phyloP scores from a whole-genome alignment of 2,113 vertebrate genomes.

The Tragelaphus buxtoni region DNA sequence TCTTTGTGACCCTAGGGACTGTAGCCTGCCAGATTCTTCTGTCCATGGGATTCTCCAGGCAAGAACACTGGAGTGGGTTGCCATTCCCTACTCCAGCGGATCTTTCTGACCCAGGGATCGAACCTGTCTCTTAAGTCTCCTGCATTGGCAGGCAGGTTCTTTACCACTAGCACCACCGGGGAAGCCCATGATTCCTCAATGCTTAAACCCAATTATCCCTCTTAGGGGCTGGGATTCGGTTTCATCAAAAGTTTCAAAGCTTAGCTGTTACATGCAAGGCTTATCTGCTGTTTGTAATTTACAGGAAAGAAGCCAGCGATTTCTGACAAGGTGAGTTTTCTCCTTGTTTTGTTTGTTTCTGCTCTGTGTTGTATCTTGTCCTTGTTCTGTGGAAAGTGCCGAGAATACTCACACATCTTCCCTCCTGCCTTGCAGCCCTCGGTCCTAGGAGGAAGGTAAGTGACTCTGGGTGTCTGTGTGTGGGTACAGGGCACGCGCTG shows the following conservation, averaged over 20 bases:
- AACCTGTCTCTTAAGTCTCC: neutral
- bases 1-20: neutral
- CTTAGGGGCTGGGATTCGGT: fast-evolving
- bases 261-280: neutral
- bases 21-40: neutral
- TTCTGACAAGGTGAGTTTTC: constrained; percentile 79
- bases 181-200: neutral
- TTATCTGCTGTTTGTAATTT: constrained; percentile 4
- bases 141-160: neutral
- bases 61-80: neutral
- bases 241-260: neutral
- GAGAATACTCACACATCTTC: neutral
- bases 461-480: fast-evolving
- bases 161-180: neutral
- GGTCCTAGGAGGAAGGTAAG: constrained; percentile 77
- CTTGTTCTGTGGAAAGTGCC: neutral
- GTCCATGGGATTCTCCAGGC: neutral
- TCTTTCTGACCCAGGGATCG: neutral
- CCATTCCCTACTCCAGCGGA: neutral
- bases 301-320: constrained; percentile 76
- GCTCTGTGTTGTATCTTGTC: neutral
- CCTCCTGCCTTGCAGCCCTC: constrained; percentile 75
- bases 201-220: no score
- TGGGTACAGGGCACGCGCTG: fast-evolving
- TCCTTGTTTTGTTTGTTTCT: neutral